phyloP scores from a whole-genome alignment of 2,113 vertebrate species.

The Neotragus moschatus region DNA sequence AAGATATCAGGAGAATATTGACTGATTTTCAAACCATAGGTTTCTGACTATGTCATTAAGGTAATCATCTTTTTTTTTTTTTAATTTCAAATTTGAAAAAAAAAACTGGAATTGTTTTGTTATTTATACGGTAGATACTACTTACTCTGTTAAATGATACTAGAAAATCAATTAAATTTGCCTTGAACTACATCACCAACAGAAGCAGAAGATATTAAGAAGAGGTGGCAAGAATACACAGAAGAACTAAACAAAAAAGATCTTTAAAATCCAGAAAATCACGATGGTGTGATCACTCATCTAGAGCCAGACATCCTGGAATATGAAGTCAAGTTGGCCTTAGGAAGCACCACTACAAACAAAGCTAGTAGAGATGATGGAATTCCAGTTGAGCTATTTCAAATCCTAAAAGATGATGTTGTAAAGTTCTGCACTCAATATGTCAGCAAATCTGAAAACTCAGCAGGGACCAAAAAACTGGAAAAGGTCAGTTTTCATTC shows the following conservation, averaged over 20 bases:
- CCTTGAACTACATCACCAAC: neutral
- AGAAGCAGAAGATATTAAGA: neutral
- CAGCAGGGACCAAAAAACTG: neutral
- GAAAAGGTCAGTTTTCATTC: neutral
- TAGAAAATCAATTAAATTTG: neutral
- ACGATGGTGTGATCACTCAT: neutral
- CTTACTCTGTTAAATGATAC: neutral
- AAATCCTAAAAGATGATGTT: neutral
- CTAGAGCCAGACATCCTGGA: neutral
- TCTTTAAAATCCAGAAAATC: neutral
- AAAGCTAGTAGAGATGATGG: neutral
- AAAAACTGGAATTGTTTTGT: neutral
- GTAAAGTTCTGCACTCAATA: neutral
- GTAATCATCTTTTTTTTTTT: neutral
- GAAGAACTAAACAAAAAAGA: neutral
- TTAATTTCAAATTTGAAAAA: neutral
- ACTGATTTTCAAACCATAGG: neutral
- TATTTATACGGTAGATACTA: neutral
- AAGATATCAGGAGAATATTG: neutral
- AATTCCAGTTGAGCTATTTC: neutral
- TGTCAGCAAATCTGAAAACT: neutral
- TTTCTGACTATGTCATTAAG: neutral
- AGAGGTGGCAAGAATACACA: neutral
- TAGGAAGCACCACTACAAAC: fast-evolving
- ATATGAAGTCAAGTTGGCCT: neutral